Base-by-base conservation (phyloP, 92 coral and sea anemone species). In the Parazoanthus darwini region DNA sequence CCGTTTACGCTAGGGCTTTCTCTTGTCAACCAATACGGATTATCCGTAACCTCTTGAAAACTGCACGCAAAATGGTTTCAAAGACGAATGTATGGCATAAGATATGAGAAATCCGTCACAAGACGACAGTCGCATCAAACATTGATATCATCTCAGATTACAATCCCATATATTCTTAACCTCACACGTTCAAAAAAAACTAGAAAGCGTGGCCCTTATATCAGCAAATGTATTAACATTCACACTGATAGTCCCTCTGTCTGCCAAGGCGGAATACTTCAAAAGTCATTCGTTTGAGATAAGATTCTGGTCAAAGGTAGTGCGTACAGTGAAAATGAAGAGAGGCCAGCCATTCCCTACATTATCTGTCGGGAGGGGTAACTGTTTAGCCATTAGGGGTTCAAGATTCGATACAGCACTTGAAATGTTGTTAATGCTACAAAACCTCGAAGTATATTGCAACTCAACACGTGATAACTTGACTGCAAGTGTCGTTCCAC, bases 41-140 rank as follows among this genome's bases (percentile, higher is more conserved):
- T 23, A 65, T 42, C 77, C 87, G 74, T 26, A 71, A 20, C 59
- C 87, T 16, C 87, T 83, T 70, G 74, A 83, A 46, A 42, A 43
- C 66, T 83, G 87, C 87, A 83, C 87, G 87, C 87, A 83, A 83
- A 83, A 83, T n/a, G 33, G 59, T 46, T 37, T 68, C 48, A 68
- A 83, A 50, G 43, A 44, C 14, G 14, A 72, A 42, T 70, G 39
- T 70, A 51, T 68, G 48, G 59, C 87, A 13, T 11, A 16, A 76
- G 80, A 36, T 76, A 76, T 76, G 16, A 76, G 35, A 76, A 76
- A 23, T 36, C 26, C 22, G 35, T 22, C 70, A 37, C 70, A 37
- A 25, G 44, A 43, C 29, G 33, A 71, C 36, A 83, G 78, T 16
- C 59, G 78, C 33, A 71, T 23, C 77, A 44, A 43, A 84, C 79